phyloP scores from a whole-genome alignment of 2,888 invertebrate species.

The Aleiodes testaceus region DNA sequence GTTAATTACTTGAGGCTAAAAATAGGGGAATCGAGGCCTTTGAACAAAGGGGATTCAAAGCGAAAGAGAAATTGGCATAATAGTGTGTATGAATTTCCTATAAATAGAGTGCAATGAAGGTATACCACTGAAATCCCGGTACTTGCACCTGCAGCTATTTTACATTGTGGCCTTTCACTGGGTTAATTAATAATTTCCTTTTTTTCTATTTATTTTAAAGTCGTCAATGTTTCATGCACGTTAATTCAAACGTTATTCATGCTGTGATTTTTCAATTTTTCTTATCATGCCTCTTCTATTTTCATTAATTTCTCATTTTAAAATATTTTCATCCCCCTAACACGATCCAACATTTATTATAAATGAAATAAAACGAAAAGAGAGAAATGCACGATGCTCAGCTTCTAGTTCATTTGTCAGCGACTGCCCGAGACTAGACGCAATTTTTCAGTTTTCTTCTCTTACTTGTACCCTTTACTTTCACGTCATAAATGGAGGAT shows the following conservation, averaged over 20 bases:
- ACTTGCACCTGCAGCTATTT: constrained; percentile 17
- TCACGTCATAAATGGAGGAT: constrained; percentile 39
- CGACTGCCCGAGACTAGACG: constrained; percentile 30
- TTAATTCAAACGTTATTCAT: no score
- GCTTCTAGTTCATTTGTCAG: constrained; percentile 44
- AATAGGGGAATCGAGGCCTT: constrained; percentile 18
- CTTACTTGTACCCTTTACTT: not conserved
- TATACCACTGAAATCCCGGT: constrained; percentile 6
- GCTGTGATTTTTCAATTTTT: constrained; percentile 47
- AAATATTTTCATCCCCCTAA: constrained; percentile 39
- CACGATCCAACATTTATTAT: constrained; percentile 52
- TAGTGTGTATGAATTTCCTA: constrained; percentile 14
- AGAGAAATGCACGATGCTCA: constrained; percentile 11
- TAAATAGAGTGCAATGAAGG: constrained; percentile 25
- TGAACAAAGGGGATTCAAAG: not conserved
- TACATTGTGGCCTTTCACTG: not conserved
- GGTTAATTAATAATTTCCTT: constrained; percentile 8
- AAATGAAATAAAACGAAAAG: constrained; percentile 33
- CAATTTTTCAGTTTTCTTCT: constrained; percentile 40
- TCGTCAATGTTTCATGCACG: no score
- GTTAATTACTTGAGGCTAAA: not conserved
- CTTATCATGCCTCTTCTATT: constrained; percentile 2
- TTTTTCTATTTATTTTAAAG: not conserved
- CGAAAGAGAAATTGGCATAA: not conserved
- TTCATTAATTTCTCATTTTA: constrained; percentile 4